Conservation (phyloP, 2,888 invertebrate species). For the Limnephilus lunatus region DNA sequence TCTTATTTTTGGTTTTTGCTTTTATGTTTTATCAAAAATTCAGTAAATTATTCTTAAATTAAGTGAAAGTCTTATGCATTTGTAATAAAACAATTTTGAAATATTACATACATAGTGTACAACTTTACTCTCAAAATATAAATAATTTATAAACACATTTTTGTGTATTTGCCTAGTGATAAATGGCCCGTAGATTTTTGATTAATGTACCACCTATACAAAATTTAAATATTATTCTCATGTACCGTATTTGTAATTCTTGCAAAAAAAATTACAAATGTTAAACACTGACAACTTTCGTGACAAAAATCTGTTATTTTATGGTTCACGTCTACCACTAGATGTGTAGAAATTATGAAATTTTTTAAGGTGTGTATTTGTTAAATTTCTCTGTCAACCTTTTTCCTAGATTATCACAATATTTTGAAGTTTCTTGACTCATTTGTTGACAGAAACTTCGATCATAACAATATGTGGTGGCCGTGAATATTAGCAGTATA, state of each 20-base stretch:
- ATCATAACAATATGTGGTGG: background rate
- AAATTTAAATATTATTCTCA: background rate
- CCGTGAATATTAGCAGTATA: background rate
- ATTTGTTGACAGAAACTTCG: background rate
- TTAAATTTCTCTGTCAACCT: background rate
- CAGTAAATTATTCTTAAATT: slow-evolving; percentile 5
- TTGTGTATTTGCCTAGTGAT: slow-evolving; percentile 35
- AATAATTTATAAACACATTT: slow-evolving; percentile 8
- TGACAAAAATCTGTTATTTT: background rate
- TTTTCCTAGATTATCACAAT: background rate
- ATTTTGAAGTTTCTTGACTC: background rate
- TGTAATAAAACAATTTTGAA: slow-evolving; percentile 2
- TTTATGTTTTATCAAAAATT: slow-evolving; percentile 12
- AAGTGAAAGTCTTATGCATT: slow-evolving; percentile 47
- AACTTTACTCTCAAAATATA: slow-evolving; percentile 3
- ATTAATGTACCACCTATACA: background rate
- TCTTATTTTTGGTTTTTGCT: background rate
- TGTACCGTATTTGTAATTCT: background rate
- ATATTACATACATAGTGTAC: slow-evolving; percentile 19
- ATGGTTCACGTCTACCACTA: background rate
- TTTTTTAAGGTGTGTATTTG: background rate
- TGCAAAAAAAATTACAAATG: background rate
- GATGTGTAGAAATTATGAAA: background rate
- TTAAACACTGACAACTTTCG: background rate
- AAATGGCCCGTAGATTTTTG: slow-evolving; percentile 24